Percentiles rank a stretch among this genome's conserved stretches.
These are phyloP conservation scores for Mythimna albipuncta DNA, from an alignment of 2,888 invertebrate genomes.

Conservation along the genomic window DNA sequence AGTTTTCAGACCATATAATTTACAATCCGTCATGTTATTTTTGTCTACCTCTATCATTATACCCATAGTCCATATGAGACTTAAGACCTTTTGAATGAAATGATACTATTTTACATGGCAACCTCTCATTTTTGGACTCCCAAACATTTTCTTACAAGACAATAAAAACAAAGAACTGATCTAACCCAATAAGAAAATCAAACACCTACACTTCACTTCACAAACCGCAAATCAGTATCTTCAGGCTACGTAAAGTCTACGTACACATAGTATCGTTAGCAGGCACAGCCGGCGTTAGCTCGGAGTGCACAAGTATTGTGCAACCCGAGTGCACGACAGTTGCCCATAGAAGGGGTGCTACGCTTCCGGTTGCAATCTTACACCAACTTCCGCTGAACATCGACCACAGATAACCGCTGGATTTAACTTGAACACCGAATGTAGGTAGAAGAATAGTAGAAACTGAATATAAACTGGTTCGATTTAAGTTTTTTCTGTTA, in stretches of 20 bases:
- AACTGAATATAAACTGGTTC: slow-evolving; percentile 2
- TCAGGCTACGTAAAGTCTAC: background rate
- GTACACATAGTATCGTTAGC: slow-evolving; percentile 3
- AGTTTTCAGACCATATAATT: too few relatives aligned
- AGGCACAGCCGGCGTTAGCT: slow-evolving; percentile 27
- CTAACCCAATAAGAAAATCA: background rate
- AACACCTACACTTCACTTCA: background rate
- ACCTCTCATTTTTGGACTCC: too few relatives aligned
- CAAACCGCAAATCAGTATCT: background rate
- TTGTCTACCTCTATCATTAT: too few relatives aligned
- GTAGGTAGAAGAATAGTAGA: slow-evolving; percentile 12
- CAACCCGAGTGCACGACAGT: slow-evolving; percentile 70
- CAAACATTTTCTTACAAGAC: background rate
- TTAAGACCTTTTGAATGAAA: too few relatives aligned
- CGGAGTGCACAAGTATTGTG: slow-evolving; percentile 67
- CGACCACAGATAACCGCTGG: slow-evolving; percentile 53
- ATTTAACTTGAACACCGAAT: slow-evolving; percentile 46
- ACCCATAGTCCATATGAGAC: too few relatives aligned
- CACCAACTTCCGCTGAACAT: slow-evolving; percentile 82
- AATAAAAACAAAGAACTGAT: background rate
- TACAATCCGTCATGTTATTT: too few relatives aligned
- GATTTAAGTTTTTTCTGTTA: background rate
- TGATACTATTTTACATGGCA: too few relatives aligned
- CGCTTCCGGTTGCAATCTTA: slow-evolving; percentile 85
- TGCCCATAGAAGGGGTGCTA: slow-evolving; percentile 78